Base-by-base conservation (phyloP, 2,113 vertebrate genomes). In the Mohoua ochrocephala region DNA sequence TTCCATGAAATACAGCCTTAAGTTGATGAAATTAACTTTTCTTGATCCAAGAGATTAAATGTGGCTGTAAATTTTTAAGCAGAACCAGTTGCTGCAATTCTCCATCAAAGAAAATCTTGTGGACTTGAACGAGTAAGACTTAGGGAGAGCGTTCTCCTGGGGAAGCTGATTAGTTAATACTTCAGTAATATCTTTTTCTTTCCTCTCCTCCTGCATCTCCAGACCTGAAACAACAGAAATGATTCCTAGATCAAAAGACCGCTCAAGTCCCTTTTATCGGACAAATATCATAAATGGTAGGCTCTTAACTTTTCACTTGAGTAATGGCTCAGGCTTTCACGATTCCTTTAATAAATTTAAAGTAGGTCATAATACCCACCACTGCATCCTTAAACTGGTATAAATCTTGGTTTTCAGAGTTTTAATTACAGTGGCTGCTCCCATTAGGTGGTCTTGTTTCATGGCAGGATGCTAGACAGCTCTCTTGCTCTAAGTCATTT, bases 401-500 rank as follows among this genome's bases (percentile, higher is more conserved):
- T 96, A 96, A 97, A 96, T 97, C 96, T 96, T 93, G 78, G 84
- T 91, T 97, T 95, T 89, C 69, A 83, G 94, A 94, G 83, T 97
- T 96, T 96, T 97, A 98, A 97, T 98, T 97, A 97, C 96, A 94
- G 83, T 87, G 81, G 94, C 95, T 96, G 88, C 71, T 97, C 95
- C 94, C 95, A 91, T 96, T 97, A 96, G 94, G 96, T 97, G 95
- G 94, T 94, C 93, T 96, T 93, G 95, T 96, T 96, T 96, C 96
- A 88, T 97, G 96, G 94, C 94, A 95, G 89, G 88, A 93, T 95
- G 91, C 89, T 95, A 96, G 95, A 85, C 95, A 95, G 96, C 93
- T 93, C 89, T 93, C 91, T 94, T 91, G 85, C 93, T 97, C 70
- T 37, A 84, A 97, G 93, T 96, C 97, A 97, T 97, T 97, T 96